Conservation (phyloP, 2,113 vertebrate species). For the Diphyllodes magnificus region DNA sequence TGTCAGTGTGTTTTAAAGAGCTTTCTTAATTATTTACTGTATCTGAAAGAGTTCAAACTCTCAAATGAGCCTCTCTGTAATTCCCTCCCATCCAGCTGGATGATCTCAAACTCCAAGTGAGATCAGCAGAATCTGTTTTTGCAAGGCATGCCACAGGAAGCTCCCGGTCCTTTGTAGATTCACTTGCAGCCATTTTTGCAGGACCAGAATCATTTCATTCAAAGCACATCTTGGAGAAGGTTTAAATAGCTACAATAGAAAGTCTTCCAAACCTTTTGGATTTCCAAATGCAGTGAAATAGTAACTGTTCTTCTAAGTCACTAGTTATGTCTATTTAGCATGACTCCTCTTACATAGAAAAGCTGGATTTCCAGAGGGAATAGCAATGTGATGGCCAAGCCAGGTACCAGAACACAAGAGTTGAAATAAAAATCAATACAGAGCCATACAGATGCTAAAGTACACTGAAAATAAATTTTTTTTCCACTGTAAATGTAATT, state of each 20-base stretch:
- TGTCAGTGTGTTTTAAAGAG: not conserved
- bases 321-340: slow-evolving; percentile 20
- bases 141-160: not conserved
- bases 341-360: not conserved
- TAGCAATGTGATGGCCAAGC: not conserved
- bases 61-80: not conserved
- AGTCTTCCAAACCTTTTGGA: not conserved
- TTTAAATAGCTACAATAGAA: not conserved
- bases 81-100: not conserved
- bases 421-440: slow-evolving; percentile 63
- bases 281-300: not conserved
- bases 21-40: not conserved
- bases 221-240: not conserved
- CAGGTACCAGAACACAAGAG: not conserved
- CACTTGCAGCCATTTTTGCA: not conserved
- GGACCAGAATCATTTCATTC: not conserved
- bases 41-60: not conserved
- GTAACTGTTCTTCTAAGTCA: not conserved
- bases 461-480: slow-evolving; percentile 63
- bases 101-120: not conserved
- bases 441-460: slow-evolving; percentile 29
- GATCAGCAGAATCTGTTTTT: not conserved
- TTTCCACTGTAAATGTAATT: slow-evolving; percentile 69
- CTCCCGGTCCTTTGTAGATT: not conserved
- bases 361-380: slow-evolving; percentile 4